A percentile compares a stretch with the other conserved stretches of the same genome.
phyloP scores from a whole-genome alignment of 37 sponge, comb jelly and placozoan species.

The Spongilla lacustris region DNA sequence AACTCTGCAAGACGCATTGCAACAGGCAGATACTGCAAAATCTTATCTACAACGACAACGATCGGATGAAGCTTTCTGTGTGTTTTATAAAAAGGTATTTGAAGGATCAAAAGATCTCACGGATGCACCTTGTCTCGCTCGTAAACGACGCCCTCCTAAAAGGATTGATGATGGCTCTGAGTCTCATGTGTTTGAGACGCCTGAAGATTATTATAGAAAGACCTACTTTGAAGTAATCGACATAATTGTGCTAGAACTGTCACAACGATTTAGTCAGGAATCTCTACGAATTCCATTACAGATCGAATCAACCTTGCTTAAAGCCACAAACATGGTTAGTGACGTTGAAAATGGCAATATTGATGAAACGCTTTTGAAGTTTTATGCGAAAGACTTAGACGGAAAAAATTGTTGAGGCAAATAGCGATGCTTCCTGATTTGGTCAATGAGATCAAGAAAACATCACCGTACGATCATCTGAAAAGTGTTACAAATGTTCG shows the following conservation, averaged over 20 bases:
- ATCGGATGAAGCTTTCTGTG: slow-evolving; percentile 24
- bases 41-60: slow-evolving; percentile 20
- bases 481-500: no score
- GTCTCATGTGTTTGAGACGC: slow-evolving; percentile 30
- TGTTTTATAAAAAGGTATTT: slow-evolving; percentile 27
- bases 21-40: background rate
- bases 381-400: no score
- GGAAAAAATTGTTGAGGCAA: no score
- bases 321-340: no score
- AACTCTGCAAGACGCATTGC: slow-evolving; percentile 16
- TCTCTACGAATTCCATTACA: no score
- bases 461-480: no score
- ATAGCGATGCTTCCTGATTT: no score
- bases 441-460: no score
- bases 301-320: no score
- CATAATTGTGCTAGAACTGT: slow-evolving; percentile 25
- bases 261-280: slow-evolving; percentile 39
- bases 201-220: slow-evolving; percentile 43
- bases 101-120: slow-evolving; percentile 21
- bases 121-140: slow-evolving; percentile 26
- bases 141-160: slow-evolving; percentile 42
- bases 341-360: no score
- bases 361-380: no score
- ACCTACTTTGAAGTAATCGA: slow-evolving; percentile 65
- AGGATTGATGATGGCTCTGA: slow-evolving; percentile 6